Percentiles rank a stretch among this genome's conserved stretches.
Conservation (phyloP, 37 sponge, comb jelly and placozoan species). For the Theonella swinhoei region DNA sequence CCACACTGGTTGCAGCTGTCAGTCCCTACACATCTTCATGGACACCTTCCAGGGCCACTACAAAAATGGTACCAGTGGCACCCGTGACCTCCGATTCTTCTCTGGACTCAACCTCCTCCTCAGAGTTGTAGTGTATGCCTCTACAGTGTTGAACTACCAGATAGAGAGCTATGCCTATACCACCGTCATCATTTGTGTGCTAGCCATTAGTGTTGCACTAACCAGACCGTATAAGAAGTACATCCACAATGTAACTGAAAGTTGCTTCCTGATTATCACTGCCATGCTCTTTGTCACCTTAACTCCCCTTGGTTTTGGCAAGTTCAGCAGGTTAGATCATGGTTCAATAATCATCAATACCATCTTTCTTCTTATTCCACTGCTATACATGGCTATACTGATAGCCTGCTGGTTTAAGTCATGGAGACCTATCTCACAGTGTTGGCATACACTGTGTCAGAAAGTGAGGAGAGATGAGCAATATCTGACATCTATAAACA, state of each 20-base stretch:
- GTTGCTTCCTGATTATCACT: background rate
- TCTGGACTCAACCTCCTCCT: slow-evolving; percentile 8
- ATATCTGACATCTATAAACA: no score
- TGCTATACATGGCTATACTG: background rate
- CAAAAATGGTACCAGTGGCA: slow-evolving; percentile 36
- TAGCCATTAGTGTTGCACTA: background rate
- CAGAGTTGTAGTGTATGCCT: background rate
- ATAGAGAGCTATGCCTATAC: background rate
- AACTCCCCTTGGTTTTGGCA: background rate
- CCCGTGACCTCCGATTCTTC: slow-evolving; percentile 32
- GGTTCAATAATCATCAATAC: background rate
- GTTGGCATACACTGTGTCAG: background rate
- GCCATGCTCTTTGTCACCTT: background rate
- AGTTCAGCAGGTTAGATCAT: background rate
- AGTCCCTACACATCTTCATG: background rate
- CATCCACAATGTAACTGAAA: background rate
- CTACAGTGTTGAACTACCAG: background rate
- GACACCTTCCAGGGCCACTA: slow-evolving; percentile 23
- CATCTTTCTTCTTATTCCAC: background rate
- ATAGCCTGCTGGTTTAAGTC: background rate
- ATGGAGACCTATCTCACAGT: background rate
- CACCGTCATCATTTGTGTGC: background rate
- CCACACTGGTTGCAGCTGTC: background rate
- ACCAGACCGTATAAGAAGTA: background rate
- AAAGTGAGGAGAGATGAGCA: no score